Evolutionary conservation across 2,797 vertebrate species (phyloP).

Genomic region (Percopsis omiscomaycus): DNA sequence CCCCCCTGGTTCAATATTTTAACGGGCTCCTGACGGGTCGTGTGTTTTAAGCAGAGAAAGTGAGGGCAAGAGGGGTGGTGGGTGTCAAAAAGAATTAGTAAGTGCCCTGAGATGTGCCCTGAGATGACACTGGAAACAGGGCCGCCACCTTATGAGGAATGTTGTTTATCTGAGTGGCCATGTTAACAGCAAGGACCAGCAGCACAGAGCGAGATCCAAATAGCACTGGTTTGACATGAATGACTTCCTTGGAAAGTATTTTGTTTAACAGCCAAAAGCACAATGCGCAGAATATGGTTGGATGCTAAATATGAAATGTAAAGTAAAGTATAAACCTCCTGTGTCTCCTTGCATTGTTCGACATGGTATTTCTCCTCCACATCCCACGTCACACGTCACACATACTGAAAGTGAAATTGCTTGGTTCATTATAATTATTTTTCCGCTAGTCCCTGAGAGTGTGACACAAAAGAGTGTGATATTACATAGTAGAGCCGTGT

Average conservation of each 20-base stretch:
- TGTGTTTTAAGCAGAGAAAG: slow-evolving; percentile 67
- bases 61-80: slow-evolving; percentile 57
- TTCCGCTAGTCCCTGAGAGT: no score
- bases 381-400: no score
- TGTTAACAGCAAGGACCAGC: slow-evolving; percentile 11
- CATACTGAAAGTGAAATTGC: no score
- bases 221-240: not conserved
- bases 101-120: slow-evolving; percentile 39
- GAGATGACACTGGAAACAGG: slow-evolving; percentile 44
- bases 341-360: no score
- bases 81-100: slow-evolving; percentile 58
- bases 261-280: slow-evolving; percentile 17
- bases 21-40: slow-evolving; percentile 61
- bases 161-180: slow-evolving; percentile 33
- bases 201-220: not conserved
- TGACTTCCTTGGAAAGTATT: not conserved
- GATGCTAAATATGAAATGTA: no score
- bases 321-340: no score
- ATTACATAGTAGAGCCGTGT: no score
- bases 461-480: no score
- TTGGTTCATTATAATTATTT: no score
- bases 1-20: slow-evolving; percentile 23
- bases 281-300: not conserved
- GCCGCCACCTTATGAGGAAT: slow-evolving; percentile 29
- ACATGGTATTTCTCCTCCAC: no score